phyloP scores from a whole-genome alignment of 2,113 vertebrate genomes.

The Neolamprologus caudopunctatus region DNA sequence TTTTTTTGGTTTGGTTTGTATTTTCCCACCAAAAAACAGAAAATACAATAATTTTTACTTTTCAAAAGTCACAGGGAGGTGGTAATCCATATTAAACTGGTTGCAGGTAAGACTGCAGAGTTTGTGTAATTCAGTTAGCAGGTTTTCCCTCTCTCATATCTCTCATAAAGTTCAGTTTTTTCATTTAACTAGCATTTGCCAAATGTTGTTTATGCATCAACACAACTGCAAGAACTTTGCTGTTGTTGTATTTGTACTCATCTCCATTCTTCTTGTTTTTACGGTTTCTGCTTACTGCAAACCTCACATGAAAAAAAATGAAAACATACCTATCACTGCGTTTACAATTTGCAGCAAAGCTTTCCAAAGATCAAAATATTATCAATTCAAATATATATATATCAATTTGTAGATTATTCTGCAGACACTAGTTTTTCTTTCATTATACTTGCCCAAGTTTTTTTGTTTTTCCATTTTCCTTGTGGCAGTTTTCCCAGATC shows the following conservation, averaged over 20 bases:
- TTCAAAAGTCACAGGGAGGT: neutral
- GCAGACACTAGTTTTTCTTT: neutral
- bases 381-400: neutral
- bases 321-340: neutral
- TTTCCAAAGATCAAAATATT: neutral
- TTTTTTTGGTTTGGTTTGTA: neutral
- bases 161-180: neutral
- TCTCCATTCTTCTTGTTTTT: neutral
- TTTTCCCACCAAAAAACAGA: neutral
- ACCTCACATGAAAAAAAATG: neutral
- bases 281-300: fast-evolving
- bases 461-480: neutral
- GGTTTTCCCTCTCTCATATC: neutral
- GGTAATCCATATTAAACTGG: neutral
- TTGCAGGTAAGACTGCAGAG: neutral
- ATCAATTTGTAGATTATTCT: neutral
- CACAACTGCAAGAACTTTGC: neutral
- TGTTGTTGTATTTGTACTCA: neutral
- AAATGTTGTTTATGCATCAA: neutral
- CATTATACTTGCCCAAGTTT: neutral
- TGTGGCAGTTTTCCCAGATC: neutral
- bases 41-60: neutral
- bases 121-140: neutral
- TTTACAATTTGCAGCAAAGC: neutral
- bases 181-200: fast-evolving